A percentile compares a stretch with the other conserved stretches of the same genome.
Conservation (phyloP, 2,797 vertebrate genomes). For the Coccyzus lansbergi region DNA sequence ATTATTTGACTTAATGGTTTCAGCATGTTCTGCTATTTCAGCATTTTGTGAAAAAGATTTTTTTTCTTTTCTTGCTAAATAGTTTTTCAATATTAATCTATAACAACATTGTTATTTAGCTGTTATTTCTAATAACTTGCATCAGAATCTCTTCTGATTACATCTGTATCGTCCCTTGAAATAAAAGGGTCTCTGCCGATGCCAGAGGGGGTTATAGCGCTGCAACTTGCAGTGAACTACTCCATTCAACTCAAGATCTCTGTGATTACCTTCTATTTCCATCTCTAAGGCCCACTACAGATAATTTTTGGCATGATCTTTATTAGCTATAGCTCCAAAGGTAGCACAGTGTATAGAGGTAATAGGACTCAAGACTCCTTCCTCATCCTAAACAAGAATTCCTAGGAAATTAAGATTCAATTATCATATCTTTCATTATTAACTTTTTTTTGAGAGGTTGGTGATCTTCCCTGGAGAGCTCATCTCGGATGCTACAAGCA, state of each 20-base stretch:
- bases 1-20: conserved; percentile 10
- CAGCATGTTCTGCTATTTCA: conserved; percentile 45
- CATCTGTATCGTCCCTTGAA: neutral
- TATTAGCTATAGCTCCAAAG: neutral
- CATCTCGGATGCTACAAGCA: neutral
- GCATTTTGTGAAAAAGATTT: neutral
- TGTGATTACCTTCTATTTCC: neutral
- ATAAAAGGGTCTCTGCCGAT: neutral
- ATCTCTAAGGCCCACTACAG: neutral
- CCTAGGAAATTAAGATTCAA: neutral
- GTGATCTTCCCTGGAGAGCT: neutral
- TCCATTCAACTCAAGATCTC: conserved; percentile 4
- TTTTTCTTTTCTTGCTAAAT: conserved; percentile 1
- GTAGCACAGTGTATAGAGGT: accelerated
- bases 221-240: neutral
- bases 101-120: conserved; percentile 37
- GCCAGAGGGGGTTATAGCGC: neutral
- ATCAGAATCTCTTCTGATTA: neutral
- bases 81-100: conserved; percentile 16
- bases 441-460: neutral
- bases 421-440: neutral
- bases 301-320: neutral
- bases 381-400: neutral
- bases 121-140: neutral
- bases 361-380: neutral